These are phyloP conservation scores for Halictus rubicundus DNA, from an alignment of 1,140 invertebrate genomes.

Conservation along the genomic window DNA sequence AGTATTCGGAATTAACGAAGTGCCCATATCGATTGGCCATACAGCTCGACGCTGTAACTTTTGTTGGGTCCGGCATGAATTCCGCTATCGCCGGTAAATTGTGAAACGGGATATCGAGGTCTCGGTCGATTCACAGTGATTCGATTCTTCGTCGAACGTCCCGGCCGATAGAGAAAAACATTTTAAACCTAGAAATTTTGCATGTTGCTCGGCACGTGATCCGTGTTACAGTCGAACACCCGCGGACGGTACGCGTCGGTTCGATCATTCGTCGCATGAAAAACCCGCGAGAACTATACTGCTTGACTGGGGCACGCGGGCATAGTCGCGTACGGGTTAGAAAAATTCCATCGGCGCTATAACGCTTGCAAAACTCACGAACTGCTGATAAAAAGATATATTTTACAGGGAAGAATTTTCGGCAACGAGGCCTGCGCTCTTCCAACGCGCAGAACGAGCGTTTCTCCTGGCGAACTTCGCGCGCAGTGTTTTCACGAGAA, in stretches of 20 bases:
- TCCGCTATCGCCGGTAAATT: no score
- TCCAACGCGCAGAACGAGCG: no score
- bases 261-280: slow-evolving; percentile 12
- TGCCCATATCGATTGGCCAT: no score
- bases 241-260: not conserved
- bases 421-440: no score
- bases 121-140: not conserved
- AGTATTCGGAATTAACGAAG: not conserved
- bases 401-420: not conserved
- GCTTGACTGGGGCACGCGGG: no score
- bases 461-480: no score
- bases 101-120: no score
- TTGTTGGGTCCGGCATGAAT: no score
- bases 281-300: not conserved
- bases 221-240: not conserved
- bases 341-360: not conserved
- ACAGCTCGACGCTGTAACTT: no score
- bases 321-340: no score
- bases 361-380: not conserved
- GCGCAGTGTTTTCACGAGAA: no score
- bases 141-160: not conserved
- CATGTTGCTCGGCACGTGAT: not conserved
- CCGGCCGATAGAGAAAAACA: not conserved
- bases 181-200: not conserved
- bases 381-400: not conserved